phyloP scores from a whole-genome alignment of 2,797 vertebrate species.

The Coccyzus lansbergi region DNA sequence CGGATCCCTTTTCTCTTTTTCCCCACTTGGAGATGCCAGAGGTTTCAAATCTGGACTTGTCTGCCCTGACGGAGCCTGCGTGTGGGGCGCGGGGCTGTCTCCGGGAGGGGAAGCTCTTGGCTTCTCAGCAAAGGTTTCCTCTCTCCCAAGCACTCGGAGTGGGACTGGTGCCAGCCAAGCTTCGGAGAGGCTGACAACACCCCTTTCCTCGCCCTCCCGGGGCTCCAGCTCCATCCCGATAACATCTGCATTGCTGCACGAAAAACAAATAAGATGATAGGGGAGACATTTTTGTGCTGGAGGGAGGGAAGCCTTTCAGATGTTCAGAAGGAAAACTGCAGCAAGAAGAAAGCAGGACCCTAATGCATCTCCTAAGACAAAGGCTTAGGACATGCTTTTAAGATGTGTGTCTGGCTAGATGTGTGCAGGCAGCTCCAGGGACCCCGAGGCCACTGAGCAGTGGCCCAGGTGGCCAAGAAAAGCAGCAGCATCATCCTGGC shows the following conservation, averaged over 20 bases:
- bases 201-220: not conserved
- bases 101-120: not conserved
- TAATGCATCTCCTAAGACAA: not conserved
- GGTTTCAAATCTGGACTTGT: not conserved
- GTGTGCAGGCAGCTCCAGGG: not conserved
- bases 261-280: not conserved
- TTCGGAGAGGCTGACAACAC: not conserved
- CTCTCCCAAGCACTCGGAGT: not conserved
- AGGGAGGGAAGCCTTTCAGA: slow-evolving; percentile 8
- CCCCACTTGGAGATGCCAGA: accelerated
- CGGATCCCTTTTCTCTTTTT: not conserved
- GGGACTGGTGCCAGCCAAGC: not conserved
- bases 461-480: too few species aligned
- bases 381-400: not conserved
- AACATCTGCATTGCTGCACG: not conserved
- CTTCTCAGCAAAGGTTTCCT: slow-evolving; percentile 44
- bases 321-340: not conserved
- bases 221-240: not conserved
- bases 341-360: slow-evolving; percentile 11
- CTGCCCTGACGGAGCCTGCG: not conserved
- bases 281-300: not conserved
- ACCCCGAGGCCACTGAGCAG: not conserved
- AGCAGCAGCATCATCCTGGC: too few species aligned
- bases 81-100: not conserved
- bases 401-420: not conserved